phyloP scores from a whole-genome alignment of 2,888 invertebrate species.

The Rutpela maculata region DNA sequence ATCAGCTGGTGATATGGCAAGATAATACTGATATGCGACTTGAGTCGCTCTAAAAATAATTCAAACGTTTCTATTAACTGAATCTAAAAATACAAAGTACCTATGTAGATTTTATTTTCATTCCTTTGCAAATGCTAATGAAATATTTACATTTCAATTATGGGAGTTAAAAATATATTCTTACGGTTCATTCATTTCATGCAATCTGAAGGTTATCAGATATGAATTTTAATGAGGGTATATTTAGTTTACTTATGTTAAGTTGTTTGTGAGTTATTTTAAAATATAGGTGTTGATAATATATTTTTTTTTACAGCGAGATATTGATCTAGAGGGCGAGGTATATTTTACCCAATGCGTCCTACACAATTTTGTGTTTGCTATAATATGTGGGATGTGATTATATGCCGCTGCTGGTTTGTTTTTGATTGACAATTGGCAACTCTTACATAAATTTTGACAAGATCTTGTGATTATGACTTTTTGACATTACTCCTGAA shows the following conservation, averaged over 20 bases:
- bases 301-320: too few species aligned
- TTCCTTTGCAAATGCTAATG: background rate
- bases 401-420: too few species aligned
- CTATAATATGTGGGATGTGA: too few species aligned
- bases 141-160: background rate
- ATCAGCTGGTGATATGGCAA: slow-evolving; percentile 97
- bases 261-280: background rate
- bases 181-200: background rate
- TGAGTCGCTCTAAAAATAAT: slow-evolving; percentile 87
- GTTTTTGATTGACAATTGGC: too few species aligned
- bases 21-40: slow-evolving; percentile 97
- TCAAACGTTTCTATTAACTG: slow-evolving; percentile 34
- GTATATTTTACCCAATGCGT: too few species aligned
- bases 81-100: background rate
- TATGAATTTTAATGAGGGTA: slow-evolving; percentile 3
- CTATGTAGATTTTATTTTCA: background rate
- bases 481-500: too few species aligned
- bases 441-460: too few species aligned
- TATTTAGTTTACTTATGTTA: slow-evolving; percentile 1
- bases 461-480: too few species aligned
- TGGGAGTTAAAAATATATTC: background rate
- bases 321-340: too few species aligned
- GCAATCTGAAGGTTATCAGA: background rate
- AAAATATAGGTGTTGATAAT: background rate
- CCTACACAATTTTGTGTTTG: too few species aligned